Evolutionary conservation across 2,888 invertebrate species (phyloP).

Genomic region (Eristalis arbustorum): DNA sequence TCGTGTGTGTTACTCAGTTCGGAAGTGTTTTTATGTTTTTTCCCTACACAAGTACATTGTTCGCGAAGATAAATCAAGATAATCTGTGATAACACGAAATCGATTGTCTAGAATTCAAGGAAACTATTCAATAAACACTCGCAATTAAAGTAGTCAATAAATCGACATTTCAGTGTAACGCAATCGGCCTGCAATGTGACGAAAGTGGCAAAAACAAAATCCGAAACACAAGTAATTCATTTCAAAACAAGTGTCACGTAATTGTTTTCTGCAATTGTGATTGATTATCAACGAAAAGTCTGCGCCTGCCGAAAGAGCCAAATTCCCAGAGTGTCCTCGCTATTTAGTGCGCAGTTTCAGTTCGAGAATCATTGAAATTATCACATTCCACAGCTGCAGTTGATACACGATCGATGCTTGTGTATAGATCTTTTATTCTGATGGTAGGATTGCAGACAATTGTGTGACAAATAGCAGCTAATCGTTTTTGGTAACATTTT

Average conservation of each 20-base stretch:
- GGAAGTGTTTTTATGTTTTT: background rate
- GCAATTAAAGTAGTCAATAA: background rate
- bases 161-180: background rate
- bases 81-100: constrained; percentile 41
- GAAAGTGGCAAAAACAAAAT: background rate
- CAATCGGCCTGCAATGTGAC: background rate
- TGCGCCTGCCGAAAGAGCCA: background rate
- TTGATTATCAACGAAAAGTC: constrained; percentile 8
- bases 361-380: background rate
- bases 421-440: background rate
- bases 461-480: background rate
- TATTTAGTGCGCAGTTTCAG: background rate
- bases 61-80: constrained; percentile 34
- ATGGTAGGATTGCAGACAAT: constrained; percentile 17
- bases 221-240: background rate
- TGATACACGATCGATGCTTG: background rate
- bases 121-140: constrained; percentile 1
- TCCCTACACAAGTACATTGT: background rate
- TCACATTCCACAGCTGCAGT: constrained; percentile 17
- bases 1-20: constrained; percentile 5
- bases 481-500: background rate
- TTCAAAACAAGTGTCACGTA: constrained; percentile 56
- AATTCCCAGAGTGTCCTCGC: background rate
- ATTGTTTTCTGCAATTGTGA: constrained; percentile 11
- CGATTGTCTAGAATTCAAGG: background rate